phyloP scores from a whole-genome alignment of 1,140 invertebrate genomes.

The Drosophila sp. region DNA sequence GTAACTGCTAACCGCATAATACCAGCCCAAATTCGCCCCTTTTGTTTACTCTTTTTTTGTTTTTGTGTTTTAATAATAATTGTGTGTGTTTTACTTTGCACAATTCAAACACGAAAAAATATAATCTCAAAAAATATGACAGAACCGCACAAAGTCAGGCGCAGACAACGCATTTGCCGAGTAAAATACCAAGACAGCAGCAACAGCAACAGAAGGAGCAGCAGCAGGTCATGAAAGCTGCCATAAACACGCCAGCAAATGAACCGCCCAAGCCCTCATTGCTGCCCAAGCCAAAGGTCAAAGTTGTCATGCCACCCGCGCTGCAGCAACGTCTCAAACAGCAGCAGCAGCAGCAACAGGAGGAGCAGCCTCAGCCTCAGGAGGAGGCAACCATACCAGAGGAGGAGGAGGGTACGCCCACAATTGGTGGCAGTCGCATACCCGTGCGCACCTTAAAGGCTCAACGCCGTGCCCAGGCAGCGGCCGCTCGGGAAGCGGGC shows the following conservation, averaged over 20 bases:
- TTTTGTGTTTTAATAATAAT: slow-evolving; percentile 56
- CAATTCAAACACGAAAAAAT: slow-evolving; percentile 61
- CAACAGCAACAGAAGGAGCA: not conserved
- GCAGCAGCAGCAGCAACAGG: slow-evolving; percentile 52
- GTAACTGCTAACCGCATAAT: slow-evolving; percentile 72
- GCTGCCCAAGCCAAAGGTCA: slow-evolving; percentile 82
- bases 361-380: slow-evolving; percentile 31
- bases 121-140: slow-evolving; percentile 61
- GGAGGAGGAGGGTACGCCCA: slow-evolving; percentile 35
- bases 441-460: slow-evolving; percentile 81
- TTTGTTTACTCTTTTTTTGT: not conserved
- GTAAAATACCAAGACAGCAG: slow-evolving; percentile 69
- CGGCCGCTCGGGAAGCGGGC: slow-evolving; percentile 66
- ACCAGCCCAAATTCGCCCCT: slow-evolving; percentile 22
- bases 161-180: slow-evolving; percentile 42
- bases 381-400: slow-evolving; percentile 52
- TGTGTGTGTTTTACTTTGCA: slow-evolving; percentile 75
- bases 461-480: slow-evolving; percentile 71
- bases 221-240: slow-evolving; percentile 25
- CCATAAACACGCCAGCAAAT: slow-evolving; percentile 30
- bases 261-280: slow-evolving; percentile 74
- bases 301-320: slow-evolving; percentile 79
- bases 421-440: slow-evolving; percentile 69
- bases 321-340: slow-evolving; percentile 68
- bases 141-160: slow-evolving; percentile 71